Base-by-base conservation (phyloP, 2,113 vertebrate species). In the Apus apus region DNA sequence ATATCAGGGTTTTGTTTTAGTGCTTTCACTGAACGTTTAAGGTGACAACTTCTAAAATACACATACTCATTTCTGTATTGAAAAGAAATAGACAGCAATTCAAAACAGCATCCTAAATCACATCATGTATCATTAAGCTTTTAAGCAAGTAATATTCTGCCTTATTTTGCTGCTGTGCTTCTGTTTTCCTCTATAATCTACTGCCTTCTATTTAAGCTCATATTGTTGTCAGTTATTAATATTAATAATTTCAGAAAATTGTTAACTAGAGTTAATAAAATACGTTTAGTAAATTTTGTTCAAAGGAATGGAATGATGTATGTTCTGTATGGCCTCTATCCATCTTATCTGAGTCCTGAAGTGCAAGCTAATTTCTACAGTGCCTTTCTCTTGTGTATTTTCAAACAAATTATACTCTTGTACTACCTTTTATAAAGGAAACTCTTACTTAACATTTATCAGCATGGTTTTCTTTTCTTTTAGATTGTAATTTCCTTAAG, bases 241-340 rank as follows among this genome's bases (percentile, higher is more conserved):
- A 27, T 30, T 48, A 32, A 20, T 62, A 25, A 45, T 73, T 82
- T 91, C 18, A 58, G 22, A 27, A 38, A 26, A 3, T 13, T 83
- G 15, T 15, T 77, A 83, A 51, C 4, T 38, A 51, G 23, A 45
- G 13, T 9, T 15, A 67, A 8, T 32, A 67, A 75, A 81, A 51
- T 12, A 70, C 1, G 2, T 38, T 62, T 9, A 64, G 26, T 0
- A 0, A 60, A 34, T 51, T 45, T 32, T 1, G 2, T 64, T 85
- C 2, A 4, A 77, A 71, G 20, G 23, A 48, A 43, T 15, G n/a
- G 36, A 46, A 56, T 43, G 5, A 32, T 21, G 2, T 6, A 11
- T 26, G 4, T 43, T 29, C 15, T 36, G 65, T 29, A 30, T 17
- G 6, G 57, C 18, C 21, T 65, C 0, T 9, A 51, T 82, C 16